A percentile compares a stretch with the other conserved stretches of the same genome.
Evolutionary conservation across 1,140 invertebrate species (phyloP).

Genomic region (Drosophila tristis): DNA sequence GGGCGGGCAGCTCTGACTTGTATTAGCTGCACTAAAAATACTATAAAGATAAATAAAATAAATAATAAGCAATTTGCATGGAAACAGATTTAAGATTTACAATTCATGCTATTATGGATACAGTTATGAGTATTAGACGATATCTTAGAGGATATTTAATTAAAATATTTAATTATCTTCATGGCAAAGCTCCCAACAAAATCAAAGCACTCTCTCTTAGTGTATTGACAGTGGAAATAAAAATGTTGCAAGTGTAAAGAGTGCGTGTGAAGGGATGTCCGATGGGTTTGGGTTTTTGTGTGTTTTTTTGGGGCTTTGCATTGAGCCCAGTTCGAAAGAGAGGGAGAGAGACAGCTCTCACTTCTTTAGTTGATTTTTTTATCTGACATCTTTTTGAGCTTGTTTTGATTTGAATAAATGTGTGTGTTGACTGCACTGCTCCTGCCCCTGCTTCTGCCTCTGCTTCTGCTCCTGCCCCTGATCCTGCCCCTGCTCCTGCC

Average conservation of each 20-base stretch:
- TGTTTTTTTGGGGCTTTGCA: conserved; percentile 23
- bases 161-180: no score
- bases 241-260: conserved; percentile 46
- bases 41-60: no score
- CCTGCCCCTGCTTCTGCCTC: no score
- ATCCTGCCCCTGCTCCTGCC: background rate
- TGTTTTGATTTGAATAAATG: conserved; percentile 63
- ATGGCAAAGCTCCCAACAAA: background rate
- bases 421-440: background rate
- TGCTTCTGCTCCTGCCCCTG: no score
- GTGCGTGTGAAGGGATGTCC: conserved; percentile 42
- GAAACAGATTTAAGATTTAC: no score
- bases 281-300: conserved; percentile 41
- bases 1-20: no score
- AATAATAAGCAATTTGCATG: no score
- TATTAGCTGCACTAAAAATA: no score
- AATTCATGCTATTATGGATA: no score
- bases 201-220: background rate
- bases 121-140: no score
- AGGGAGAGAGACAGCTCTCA: background rate
- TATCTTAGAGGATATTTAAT: no score
- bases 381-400: conserved; percentile 24
- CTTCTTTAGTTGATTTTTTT: conserved; percentile 16
- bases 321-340: no score
- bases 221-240: conserved; percentile 9